phyloP scores from a whole-genome alignment of 2,888 invertebrate genomes.

The Lamproptera curius region DNA sequence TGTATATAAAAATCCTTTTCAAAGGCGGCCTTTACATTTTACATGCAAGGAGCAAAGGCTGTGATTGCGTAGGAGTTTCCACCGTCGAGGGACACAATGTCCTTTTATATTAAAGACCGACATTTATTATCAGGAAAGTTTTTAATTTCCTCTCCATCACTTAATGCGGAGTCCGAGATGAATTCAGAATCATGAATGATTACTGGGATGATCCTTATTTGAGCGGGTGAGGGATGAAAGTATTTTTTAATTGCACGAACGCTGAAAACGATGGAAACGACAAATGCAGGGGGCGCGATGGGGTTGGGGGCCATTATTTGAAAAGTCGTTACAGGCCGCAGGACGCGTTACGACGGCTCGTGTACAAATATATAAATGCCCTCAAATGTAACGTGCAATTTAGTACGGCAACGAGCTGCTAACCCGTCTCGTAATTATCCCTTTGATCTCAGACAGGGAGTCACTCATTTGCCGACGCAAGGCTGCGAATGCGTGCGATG shows the following conservation, averaged over 20 bases:
- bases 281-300: background rate
- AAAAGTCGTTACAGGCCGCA: background rate
- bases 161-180: background rate
- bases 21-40: slow-evolving; percentile 44
- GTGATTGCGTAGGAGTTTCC: slow-evolving; percentile 28
- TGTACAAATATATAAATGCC: slow-evolving; percentile 22
- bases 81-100: slow-evolving; percentile 26
- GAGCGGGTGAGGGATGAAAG: background rate
- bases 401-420: slow-evolving; percentile 39
- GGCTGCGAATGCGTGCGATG: slow-evolving; percentile 29
- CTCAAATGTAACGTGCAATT: slow-evolving; percentile 17
- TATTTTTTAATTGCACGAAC: slow-evolving; percentile 2
- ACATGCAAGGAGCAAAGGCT: slow-evolving; percentile 34
- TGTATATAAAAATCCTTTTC: slow-evolving; percentile 56
- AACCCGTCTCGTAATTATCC: slow-evolving; percentile 42
- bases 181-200: slow-evolving; percentile 1
- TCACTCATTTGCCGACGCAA: slow-evolving; percentile 37
- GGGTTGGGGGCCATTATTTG: slow-evolving; percentile 6
- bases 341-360: slow-evolving; percentile 1
- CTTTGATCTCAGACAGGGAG: slow-evolving; percentile 46
- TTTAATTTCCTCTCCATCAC: slow-evolving; percentile 1
- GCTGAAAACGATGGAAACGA: slow-evolving; percentile 8
- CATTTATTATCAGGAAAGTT: slow-evolving; percentile 10
- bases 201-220: slow-evolving; percentile 6
- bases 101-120: slow-evolving; percentile 24